Evolutionary conservation across 2,797 vertebrate species (phyloP), one percentile per base, ranked within the genome.

Genomic region (Parauchenoglanis punctatus): DNA sequence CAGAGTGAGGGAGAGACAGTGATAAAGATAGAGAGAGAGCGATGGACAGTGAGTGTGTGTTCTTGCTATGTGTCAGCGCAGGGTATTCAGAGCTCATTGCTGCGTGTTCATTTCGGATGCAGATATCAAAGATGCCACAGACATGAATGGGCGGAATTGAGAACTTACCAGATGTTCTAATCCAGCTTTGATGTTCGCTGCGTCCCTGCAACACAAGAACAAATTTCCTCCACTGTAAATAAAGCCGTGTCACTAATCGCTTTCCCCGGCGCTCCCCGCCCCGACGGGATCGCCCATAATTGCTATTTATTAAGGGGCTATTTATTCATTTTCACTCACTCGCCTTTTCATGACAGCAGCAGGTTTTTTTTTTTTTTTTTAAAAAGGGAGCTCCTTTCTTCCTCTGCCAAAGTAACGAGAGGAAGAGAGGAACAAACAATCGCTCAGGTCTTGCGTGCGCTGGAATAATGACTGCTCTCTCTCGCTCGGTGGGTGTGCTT

Each of bases 111-210:
- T 97, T 97, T 96, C 94, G 94, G 96, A 97, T 96, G 96, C 96
- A 96, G 96, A 97, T 97, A 97, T 97, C 96, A 98, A 97, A 97
- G 95, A 95, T 92, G 94, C 95, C 95, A 95, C 94, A 96, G 96
- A 96, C 95, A 94, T 96, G 95, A 94, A 95, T 93, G 95, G 95
- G 58, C 78, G 81, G 96, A 96, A 59, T 72, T 93, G 80, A 90
- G 93, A 96, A 98, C 97, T 98, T 97, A 99, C 98, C 98, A 99
- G 98, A 99, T 99, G 98, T 97, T 99, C 97, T 96, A 98, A 97
- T 97, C 95, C 96, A 93, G 93, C 95, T 97, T 98, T 98, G 96
- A 98, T 96, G 96, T 95, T 97, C 91, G 85, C 97, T 84, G 93
- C 92, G 65, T 98, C 97, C 96, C 98, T 99, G 96, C 93, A 99